These are phyloP conservation scores for Cephus pulcher DNA, from an alignment of 2,888 invertebrate species.

Conservation along the genomic window DNA sequence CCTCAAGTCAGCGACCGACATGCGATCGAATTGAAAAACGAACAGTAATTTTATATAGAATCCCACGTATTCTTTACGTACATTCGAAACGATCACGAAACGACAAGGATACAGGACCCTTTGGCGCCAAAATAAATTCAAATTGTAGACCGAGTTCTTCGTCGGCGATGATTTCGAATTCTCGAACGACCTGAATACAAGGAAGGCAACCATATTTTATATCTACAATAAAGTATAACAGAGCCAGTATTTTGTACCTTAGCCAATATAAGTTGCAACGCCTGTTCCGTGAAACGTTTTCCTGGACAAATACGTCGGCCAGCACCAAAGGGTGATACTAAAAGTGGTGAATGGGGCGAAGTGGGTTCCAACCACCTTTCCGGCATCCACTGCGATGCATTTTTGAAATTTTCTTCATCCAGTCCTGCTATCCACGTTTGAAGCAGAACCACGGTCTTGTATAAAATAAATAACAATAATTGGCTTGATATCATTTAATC, in stretches of 20 bases:
- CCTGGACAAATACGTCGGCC: slow-evolving; percentile 88
- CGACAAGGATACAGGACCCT: slow-evolving; percentile 77
- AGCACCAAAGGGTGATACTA: slow-evolving; percentile 84
- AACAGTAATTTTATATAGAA: slow-evolving; percentile 9
- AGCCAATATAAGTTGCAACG: slow-evolving; percentile 79
- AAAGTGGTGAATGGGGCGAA: slow-evolving; percentile 70
- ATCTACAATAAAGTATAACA: background rate
- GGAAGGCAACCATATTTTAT: background rate
- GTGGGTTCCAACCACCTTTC: slow-evolving; percentile 79
- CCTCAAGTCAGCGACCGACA: background rate
- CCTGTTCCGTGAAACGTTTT: slow-evolving; percentile 84
- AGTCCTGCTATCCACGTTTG: slow-evolving; percentile 87
- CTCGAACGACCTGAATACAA: slow-evolving; percentile 72
- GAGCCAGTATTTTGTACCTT: slow-evolving; percentile 68
- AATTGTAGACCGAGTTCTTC: slow-evolving; percentile 81
- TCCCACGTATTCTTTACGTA: slow-evolving; percentile 27
- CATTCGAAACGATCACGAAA: slow-evolving; percentile 66
- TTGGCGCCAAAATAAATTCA: slow-evolving; percentile 84
- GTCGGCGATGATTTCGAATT: slow-evolving; percentile 77
- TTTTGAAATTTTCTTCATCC: slow-evolving; percentile 79
- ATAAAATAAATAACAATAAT: background rate
- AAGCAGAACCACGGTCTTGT: slow-evolving; percentile 80
- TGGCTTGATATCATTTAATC: background rate
- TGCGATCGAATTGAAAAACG: slow-evolving; percentile 4
- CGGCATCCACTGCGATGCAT: slow-evolving; percentile 78